Evolutionary conservation across 2,113 vertebrate genomes (phyloP).

Genomic region (Phocoena sinus): DNA sequence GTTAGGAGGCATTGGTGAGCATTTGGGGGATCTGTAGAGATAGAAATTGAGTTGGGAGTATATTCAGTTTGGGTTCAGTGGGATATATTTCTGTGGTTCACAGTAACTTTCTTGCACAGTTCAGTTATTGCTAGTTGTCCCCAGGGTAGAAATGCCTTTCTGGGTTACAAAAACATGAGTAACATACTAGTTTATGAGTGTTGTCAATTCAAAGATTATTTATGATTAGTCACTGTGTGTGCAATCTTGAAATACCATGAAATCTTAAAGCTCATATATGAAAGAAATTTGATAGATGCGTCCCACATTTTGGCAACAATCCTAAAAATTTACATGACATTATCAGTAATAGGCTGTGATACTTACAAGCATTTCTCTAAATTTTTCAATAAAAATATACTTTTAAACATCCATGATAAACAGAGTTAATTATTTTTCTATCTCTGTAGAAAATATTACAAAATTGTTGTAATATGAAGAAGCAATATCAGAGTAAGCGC

Average conservation of each 20-base stretch:
- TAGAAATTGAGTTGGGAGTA: neutral
- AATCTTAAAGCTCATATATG: neutral
- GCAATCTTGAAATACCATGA: neutral
- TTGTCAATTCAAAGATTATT: neutral
- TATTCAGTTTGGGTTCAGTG: neutral
- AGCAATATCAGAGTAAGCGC: neutral
- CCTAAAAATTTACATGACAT: neutral
- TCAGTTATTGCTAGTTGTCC: neutral
- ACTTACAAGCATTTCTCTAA: neutral
- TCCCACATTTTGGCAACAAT: neutral
- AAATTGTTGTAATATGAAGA: neutral
- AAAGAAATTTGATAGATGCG: neutral
- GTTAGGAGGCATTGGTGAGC: neutral
- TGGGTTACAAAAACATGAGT: neutral
- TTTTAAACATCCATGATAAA: neutral
- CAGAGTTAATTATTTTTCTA: neutral
- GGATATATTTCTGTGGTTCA: neutral
- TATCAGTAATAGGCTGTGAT: neutral
- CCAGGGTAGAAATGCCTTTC: neutral
- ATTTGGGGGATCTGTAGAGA: neutral
- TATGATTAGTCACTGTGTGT: neutral
- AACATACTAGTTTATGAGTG: neutral
- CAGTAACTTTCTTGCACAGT: neutral
- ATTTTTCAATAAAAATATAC: neutral
- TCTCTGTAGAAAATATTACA: neutral